phyloP scores from a whole-genome alignment of 2,113 vertebrate genomes.

The Dicaeum eximium region DNA sequence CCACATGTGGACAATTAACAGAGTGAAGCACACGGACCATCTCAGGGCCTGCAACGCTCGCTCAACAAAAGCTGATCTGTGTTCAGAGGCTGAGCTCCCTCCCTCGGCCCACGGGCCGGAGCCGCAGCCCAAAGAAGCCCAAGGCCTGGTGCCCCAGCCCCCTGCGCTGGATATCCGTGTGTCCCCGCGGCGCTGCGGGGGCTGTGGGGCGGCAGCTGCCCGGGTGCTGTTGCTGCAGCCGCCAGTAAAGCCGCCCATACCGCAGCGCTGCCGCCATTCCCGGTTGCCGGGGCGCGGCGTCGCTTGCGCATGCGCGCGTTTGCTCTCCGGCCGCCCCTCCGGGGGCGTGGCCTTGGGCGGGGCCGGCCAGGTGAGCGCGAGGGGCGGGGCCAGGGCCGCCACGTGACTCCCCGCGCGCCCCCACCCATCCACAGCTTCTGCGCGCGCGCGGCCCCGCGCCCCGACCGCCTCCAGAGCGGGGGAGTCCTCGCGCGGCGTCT shows the following conservation, averaged over 20 bases:
- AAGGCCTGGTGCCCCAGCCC: background rate
- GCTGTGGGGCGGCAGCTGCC: background rate
- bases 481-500: accelerated
- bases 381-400: accelerated
- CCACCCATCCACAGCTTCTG: background rate
- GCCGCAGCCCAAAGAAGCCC: background rate
- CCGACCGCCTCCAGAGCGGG: accelerated
- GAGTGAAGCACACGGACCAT: background rate
- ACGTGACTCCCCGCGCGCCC: accelerated
- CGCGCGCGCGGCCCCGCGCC: background rate
- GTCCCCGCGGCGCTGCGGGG: background rate
- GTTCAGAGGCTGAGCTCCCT: background rate
- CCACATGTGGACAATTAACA: accelerated
- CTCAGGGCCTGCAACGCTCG: background rate
- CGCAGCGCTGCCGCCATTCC: background rate
- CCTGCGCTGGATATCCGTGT: background rate
- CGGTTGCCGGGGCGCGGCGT: accelerated
- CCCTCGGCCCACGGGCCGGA: background rate
- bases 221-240: no score
- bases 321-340: accelerated
- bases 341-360: background rate
- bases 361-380: background rate
- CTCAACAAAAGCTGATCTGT: accelerated
- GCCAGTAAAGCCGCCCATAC: background rate
- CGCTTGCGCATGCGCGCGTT: background rate